These are phyloP conservation scores for Flabesymbios commensalis DNA, from an alignment of 2,888 invertebrate species.

Conservation along the genomic window DNA sequence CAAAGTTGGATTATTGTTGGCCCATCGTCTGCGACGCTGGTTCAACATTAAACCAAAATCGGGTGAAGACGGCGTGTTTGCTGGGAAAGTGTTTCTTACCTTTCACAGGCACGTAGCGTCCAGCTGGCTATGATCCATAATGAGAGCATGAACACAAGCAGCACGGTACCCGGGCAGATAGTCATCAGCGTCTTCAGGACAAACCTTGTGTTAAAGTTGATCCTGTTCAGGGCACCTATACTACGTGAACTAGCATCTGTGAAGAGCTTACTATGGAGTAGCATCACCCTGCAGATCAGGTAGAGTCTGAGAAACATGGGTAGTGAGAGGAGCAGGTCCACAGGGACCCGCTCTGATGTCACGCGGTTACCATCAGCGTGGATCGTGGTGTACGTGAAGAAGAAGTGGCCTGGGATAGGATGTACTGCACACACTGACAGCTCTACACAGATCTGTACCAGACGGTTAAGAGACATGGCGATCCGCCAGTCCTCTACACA, in stretches of 20 bases:
- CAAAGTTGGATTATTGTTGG: too few relatives aligned
- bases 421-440: conserved; percentile 95
- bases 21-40: too few relatives aligned
- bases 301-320: conserved; percentile 99
- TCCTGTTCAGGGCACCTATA: conserved; percentile 63
- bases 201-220: conserved; percentile 81
- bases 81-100: too few relatives aligned
- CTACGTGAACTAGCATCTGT: conserved; percentile 98
- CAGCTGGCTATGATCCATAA: conserved; percentile 99
- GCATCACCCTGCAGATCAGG: conserved; percentile 98
- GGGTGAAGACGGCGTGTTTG: too few relatives aligned
- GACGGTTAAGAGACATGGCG: conserved; percentile 98
- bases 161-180: conserved; percentile 96
- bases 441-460: conserved; percentile 65
- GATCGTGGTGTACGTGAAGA: conserved; percentile 64
- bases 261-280: conserved; percentile 98
- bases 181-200: conserved; percentile 99
- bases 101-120: conserved; percentile 97
- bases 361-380: conserved; percentile 39
- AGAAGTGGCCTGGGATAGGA: conserved; percentile 61
- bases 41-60: too few relatives aligned
- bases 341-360: conserved; percentile 44
- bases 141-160: conserved; percentile 98
- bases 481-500: conserved; percentile 99
- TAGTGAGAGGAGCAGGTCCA: conserved; percentile 92